A percentile compares a stretch with the other conserved stretches of the same genome.
Conservation (phyloP, 2,797 vertebrate genomes). For the Parauchenoglanis ngamensis region DNA sequence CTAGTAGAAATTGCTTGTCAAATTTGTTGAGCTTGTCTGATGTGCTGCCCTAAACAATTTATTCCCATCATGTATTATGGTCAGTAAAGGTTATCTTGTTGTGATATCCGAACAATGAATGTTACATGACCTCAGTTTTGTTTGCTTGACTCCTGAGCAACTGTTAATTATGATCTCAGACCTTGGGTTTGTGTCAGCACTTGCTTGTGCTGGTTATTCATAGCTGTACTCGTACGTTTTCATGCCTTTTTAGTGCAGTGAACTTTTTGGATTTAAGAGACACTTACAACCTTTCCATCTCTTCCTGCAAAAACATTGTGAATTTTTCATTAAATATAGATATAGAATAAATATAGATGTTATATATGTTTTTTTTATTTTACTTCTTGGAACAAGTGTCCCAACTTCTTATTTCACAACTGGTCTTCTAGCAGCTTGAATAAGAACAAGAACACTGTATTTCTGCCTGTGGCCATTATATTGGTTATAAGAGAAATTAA, state of each 20-base stretch:
- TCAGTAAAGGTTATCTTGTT: slow-evolving; percentile 36
- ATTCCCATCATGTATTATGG: background rate
- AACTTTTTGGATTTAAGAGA: slow-evolving; percentile 43
- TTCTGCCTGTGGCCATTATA: slow-evolving; percentile 18
- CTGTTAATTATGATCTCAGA: slow-evolving; percentile 23
- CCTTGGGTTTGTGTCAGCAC: slow-evolving; percentile 3
- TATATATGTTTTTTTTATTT: background rate
- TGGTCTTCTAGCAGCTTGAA: background rate
- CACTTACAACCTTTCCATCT: background rate
- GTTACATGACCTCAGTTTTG: slow-evolving; percentile 28
- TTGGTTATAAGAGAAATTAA: slow-evolving; percentile 19
- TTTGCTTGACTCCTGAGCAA: slow-evolving; percentile 40
- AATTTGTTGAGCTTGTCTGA: slow-evolving; percentile 21
- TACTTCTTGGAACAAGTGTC: background rate
- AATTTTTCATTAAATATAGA: background rate
- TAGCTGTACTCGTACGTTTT: slow-evolving; percentile 8
- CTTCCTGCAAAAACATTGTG: background rate
- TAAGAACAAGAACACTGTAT: slow-evolving; percentile 25
- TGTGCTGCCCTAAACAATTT: slow-evolving; percentile 12
- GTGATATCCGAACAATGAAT: slow-evolving; percentile 32
- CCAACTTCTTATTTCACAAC: slow-evolving; percentile 30
- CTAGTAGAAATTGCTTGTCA: slow-evolving; percentile 4
- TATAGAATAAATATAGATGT: no score
- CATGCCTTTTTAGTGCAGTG: slow-evolving; percentile 30
- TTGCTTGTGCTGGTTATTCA: slow-evolving; percentile 39